Evolutionary conservation across 2,888 invertebrate species (phyloP), one percentile per base, ranked within the genome.

Genomic region (Chesias legatella): DNA sequence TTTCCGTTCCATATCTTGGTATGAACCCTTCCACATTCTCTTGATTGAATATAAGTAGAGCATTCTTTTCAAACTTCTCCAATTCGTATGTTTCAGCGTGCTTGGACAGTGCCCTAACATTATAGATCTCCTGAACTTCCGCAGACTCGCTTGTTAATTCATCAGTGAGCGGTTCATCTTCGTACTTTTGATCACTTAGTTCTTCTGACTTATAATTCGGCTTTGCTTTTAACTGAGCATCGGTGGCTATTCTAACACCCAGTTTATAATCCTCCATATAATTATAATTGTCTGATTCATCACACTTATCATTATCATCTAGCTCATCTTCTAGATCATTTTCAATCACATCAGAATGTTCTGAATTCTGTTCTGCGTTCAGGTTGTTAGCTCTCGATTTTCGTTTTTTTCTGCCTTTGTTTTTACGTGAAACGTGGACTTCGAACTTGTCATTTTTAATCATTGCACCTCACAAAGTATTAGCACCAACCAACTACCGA

Each of bases 11-110:
- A 7, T 51, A 24, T 38, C 83, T 67, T 0, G 69, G 67, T n/a
- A 51, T 51, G 32, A 69, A 68, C 0, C 71, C 77, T 7, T 62
- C 60, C 17, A 79, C 56, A 9, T 67, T 63, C 30, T 66, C 63
- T 39, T 82, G 82, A 56, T 83, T 81, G 23, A 84, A 77, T 35
- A 84, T 78, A 6, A 82, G 46, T 11, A 84, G 34, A n/a, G 57
- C 64, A 32, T 82, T 73, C 47, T 79, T 77, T n/a, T 73, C 59
- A 58, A 79, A 83, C 1, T 44, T 73, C 48, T 84, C 81, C 29
- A 84, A 48, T 59, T 76, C 67, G 33, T 84, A 83, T 0, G 83
- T 81, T 0, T 45, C 22, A 0, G 75, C 73, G 7, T 64, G 31
- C 48, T 67, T 75, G 1, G 60, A 30, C 28, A 83, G 48, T 0